Conservation (phyloP, 2,888 invertebrate genomes). For the Andrena praecox region DNA sequence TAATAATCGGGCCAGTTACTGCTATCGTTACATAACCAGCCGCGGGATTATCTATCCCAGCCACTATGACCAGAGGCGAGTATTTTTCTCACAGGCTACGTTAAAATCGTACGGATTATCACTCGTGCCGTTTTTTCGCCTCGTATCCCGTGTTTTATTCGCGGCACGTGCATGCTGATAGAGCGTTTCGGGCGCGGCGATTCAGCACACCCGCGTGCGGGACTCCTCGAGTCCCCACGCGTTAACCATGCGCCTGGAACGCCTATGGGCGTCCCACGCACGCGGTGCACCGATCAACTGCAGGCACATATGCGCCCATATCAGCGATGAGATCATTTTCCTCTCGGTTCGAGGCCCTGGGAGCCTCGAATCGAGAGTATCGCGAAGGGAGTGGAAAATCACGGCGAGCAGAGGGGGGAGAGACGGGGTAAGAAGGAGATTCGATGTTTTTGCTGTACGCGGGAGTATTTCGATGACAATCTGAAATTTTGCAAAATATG, state of each 20-base stretch:
- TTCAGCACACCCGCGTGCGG: no score
- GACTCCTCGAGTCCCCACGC: no score
- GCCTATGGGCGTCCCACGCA: no score
- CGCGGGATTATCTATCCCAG: conserved; percentile 60
- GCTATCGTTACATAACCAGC: conserved; percentile 59
- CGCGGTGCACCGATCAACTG: no score
- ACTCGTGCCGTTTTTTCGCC: conserved; percentile 34
- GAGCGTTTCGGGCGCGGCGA: background rate
- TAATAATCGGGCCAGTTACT: conserved; percentile 62
- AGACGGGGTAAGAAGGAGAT: background rate
- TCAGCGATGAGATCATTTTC: no score
- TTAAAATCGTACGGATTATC: conserved; percentile 52
- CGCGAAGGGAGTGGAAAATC: conserved; percentile 1
- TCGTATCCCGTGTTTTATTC: background rate
- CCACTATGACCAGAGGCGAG: conserved; percentile 29
- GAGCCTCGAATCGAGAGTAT: background rate
- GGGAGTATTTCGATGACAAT: no score
- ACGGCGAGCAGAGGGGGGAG: background rate
- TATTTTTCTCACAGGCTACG: conserved; percentile 46
- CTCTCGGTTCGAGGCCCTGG: no score
- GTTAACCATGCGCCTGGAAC: background rate
- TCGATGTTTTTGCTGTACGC: no score
- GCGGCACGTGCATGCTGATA: conserved; percentile 28
- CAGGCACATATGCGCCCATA: background rate
- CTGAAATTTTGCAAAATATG: no score